These are phyloP conservation scores for Andinoacara biseriatus DNA, from an alignment of 2,113 vertebrate species.

Conservation along the genomic window DNA sequence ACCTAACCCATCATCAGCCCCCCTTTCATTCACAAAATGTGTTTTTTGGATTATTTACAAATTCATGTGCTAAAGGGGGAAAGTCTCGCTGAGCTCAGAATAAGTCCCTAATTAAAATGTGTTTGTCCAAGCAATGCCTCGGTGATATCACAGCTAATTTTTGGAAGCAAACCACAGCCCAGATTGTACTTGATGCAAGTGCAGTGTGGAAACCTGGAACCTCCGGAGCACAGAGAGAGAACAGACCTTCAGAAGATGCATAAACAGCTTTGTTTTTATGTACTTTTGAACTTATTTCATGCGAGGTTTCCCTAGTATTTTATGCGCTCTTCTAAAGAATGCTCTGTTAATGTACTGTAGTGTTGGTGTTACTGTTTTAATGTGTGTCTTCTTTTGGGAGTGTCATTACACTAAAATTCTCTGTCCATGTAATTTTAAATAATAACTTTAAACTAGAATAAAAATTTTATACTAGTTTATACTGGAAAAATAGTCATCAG, in stretches of 20 bases:
- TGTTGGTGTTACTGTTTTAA: background rate
- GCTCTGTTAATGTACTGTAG: background rate
- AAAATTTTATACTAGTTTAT: rapidly evolving
- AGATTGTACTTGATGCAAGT: background rate
- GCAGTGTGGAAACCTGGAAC: background rate
- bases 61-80: background rate
- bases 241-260: background rate
- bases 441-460: background rate
- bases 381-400: background rate
- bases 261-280: background rate
- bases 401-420: background rate
- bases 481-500: background rate
- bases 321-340: background rate
- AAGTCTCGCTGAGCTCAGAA: background rate
- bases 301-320: background rate
- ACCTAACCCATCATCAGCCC: background rate
- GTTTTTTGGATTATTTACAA: background rate
- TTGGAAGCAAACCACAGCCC: background rate
- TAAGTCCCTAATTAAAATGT: background rate
- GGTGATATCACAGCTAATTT: background rate
- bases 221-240: too few species aligned
- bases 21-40: background rate
- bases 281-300: background rate
- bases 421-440: background rate
- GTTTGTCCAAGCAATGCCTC: background rate